Evolutionary conservation across 2,113 vertebrate species (phyloP).

Genomic region (Tragelaphus buxtoni): DNA sequence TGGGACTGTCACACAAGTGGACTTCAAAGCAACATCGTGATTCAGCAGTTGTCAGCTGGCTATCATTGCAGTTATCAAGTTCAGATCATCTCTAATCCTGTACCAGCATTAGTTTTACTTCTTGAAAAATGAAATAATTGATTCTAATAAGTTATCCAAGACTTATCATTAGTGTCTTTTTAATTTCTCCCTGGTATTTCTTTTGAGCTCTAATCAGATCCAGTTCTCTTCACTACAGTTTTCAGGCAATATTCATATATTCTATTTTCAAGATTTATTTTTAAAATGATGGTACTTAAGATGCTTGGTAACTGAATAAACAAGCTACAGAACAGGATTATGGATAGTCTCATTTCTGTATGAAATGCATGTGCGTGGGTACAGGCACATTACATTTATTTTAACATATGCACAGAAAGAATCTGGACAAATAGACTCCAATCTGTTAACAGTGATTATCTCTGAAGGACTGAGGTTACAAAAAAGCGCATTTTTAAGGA

Average conservation of each 20-base stretch:
- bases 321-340: constrained; percentile 3
- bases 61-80: background rate
- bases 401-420: background rate
- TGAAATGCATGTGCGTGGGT: background rate
- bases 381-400: background rate
- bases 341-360: background rate
- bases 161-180: constrained; percentile 16
- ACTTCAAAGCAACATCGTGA: background rate
- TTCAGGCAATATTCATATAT: constrained; percentile 23
- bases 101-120: background rate
- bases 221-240: constrained; percentile 4
- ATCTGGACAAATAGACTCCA: background rate
- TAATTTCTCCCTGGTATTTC: background rate
- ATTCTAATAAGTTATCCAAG: background rate
- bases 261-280: constrained; percentile 50
- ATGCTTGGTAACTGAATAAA: constrained; percentile 27
- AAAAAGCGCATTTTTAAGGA: background rate
- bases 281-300: constrained; percentile 44
- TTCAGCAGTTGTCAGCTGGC: background rate
- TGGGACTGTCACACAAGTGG: background rate
- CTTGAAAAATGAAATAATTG: constrained; percentile 3
- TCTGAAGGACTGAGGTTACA: background rate
- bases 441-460: background rate
- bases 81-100: background rate
- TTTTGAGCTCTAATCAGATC: constrained; percentile 31